Evolutionary conservation across 1,140 invertebrate species (phyloP), one percentile per base, ranked within the genome.

Genomic region (Leptopilina clavipes): DNA sequence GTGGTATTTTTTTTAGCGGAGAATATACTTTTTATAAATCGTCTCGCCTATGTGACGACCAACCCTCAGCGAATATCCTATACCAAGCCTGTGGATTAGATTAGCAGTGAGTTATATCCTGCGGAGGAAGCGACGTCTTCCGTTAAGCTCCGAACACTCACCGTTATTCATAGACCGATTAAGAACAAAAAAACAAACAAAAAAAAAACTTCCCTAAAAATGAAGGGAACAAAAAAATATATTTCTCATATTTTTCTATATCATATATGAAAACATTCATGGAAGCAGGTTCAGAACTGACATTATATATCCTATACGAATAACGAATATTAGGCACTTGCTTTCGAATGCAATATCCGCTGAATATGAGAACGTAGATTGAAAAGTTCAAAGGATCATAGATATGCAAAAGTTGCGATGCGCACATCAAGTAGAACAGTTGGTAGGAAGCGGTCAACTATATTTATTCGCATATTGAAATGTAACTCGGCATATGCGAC

Each of bases 21-120:
- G 73, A 71, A 71, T 76, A 80, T 79, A 81, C 80, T 85, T 80
- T n/a, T 84, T 79, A 82, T 83, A 81, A 83, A 86, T 85, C 77
- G 79, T 81, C 77, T 11, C 72, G 76, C 78, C 74, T 59, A 72
- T 75, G 54, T 74, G 72, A 40, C 56, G 18, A 75, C 56, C 73
- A 56, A 59, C 75, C 43, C 74, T 78, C 71, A 71, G 52, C 71
- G 31, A 75, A 71, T 72, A 52, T 44, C 54, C 76, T 54, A 52
- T 31, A 59, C 74, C 40, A 44, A 74, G 70, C 70, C 73, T 22
- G 75, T 72, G 83, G 79, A 84, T 84, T 84, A 82, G 83, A 86
- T 86, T 86, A 85, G 79, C 81, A 52, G 73, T 80, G 83, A 85
- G 78, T 84, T 83, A 83, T 76, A 77, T 76, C 76, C 72, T 72